Percentiles rank a stretch among this genome's conserved stretches.
These are phyloP conservation scores for Ptychodera flava DNA, from an alignment of 35 echinoderm and acorn worm species.

Conservation along the genomic window DNA sequence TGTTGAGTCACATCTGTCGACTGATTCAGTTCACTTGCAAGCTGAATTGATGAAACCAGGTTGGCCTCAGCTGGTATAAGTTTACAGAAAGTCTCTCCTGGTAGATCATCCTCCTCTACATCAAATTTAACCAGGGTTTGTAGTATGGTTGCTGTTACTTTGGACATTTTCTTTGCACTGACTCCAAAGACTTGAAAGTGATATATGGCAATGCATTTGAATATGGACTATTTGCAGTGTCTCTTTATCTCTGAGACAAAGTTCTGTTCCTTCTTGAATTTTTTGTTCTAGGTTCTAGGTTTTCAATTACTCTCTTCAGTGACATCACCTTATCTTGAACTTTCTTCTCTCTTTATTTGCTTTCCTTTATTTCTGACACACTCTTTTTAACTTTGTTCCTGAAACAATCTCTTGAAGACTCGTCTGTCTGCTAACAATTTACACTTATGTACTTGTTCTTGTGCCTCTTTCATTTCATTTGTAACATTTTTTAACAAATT, in stretches of 20 bases:
- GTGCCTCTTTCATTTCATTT: too few species aligned
- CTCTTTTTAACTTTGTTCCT: too few species aligned
- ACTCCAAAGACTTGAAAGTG: slow-evolving; percentile 6
- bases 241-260: not conserved
- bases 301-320: not conserved
- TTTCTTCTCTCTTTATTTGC: not conserved
- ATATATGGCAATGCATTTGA: not conserved
- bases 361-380: not conserved
- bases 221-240: not conserved
- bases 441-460: too few species aligned
- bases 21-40: not conserved
- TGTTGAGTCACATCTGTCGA: not conserved
- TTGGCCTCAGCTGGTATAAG: not conserved
- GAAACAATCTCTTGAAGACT: too few species aligned
- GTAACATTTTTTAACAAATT: too few species aligned
- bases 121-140: not conserved
- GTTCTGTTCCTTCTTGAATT: not conserved
- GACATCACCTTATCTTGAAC: not conserved
- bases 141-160: not conserved
- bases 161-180: not conserved
- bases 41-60: not conserved
- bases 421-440: too few species aligned
- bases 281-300: not conserved
- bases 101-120: not conserved
- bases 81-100: not conserved